Evolutionary conservation across 2,797 vertebrate species (phyloP), one percentile per base, ranked within the genome.

Genomic region (Myripristis jacobus): DNA sequence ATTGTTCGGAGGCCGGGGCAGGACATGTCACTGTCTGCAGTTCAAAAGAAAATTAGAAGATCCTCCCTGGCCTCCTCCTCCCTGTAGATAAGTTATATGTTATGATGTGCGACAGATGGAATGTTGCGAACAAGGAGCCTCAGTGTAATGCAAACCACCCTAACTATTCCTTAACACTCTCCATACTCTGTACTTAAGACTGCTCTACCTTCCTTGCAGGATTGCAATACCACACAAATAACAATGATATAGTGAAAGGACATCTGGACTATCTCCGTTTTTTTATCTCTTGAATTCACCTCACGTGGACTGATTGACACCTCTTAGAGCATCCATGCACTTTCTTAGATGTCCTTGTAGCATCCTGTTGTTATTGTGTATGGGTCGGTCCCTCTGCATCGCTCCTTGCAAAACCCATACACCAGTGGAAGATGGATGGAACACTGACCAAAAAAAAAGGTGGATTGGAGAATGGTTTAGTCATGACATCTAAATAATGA

Each of bases 401-500:
- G 41, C 16, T 71, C 18, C 9, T 25, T 6, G n/a, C 51, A 53
- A 63, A 34, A 11, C 24, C 10, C 13, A 11, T 19, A 36, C 21
- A 4, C n/a, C n/a, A n/a, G n/a, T 24, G 69, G n/a, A n/a, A n/a
- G n/a, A n/a, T n/a, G n/a, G n/a, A n/a, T n/a, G n/a, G n/a, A n/a
- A n/a, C n/a, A n/a, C n/a, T n/a, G n/a, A n/a, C n/a, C n/a, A n/a
- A n/a, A n/a, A n/a, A n/a, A n/a, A n/a, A n/a, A n/a, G n/a, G n/a
- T n/a, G n/a, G n/a, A n/a, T n/a, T n/a, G n/a, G n/a, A n/a, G n/a
- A n/a, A n/a, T n/a, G n/a, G n/a, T n/a, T n/a, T 9, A 61, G 41
- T 64, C 51, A 24, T 84, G 86, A 84, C 69, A 55, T 74, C 34
- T 16, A 41, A 46, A 48, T 47, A 11, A 75, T 89, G 87, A 89